Base-by-base conservation (phyloP, 2,113 vertebrate genomes). In the Trematomus loennbergii region DNA sequence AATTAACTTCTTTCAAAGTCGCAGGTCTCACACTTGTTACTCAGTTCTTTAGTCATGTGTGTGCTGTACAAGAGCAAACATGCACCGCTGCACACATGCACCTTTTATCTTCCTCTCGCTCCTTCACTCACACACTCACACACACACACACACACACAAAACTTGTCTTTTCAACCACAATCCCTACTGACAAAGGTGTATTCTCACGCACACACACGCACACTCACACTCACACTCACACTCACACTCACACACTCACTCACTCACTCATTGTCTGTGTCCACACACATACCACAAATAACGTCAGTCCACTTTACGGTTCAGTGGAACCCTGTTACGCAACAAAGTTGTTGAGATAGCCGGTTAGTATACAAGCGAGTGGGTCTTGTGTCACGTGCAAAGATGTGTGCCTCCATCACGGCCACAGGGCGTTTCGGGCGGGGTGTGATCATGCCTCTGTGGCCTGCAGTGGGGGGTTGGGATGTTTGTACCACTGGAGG, bases 251-350 rank as follows among this genome's bases (percentile, higher is more conserved):
- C 61, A 71, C 43, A n/a, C n/a, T 62, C 17, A 78, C 5, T n/a
- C n/a, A n/a, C n/a, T 20, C 10, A 67, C 40, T 20, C 1, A 36
- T 48, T 59, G 61, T 70, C 45, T 59, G 4, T 50, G n/a, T 72
- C 54, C 50, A 22, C 65, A 79, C 70, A 74, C 52, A 46, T 18
- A 69, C 16, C 75, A 85, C 82, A 80, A 54, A 79, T 74, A 59
- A 75, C 72, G 77, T 81, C 36, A 25, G 78, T 80, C 33, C 75
- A 66, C 73, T 89, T 88, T 64, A 87, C 45, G 87, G 69, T 89
- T 90, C 81, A 89, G 55, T 76, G 50, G 79, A 83, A 65, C 83
- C 75, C 50, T 40, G 63, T 92, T 93, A 91, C 57, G 81, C 82
- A 94, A 89, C 90, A 86, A 71, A 68, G 57, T 78, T 29, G 52